Percentiles rank a stretch among this genome's conserved stretches.
These are phyloP conservation scores for Drosophila barbarae DNA, from an alignment of 2,888 invertebrate genomes.

Conservation along the genomic window DNA sequence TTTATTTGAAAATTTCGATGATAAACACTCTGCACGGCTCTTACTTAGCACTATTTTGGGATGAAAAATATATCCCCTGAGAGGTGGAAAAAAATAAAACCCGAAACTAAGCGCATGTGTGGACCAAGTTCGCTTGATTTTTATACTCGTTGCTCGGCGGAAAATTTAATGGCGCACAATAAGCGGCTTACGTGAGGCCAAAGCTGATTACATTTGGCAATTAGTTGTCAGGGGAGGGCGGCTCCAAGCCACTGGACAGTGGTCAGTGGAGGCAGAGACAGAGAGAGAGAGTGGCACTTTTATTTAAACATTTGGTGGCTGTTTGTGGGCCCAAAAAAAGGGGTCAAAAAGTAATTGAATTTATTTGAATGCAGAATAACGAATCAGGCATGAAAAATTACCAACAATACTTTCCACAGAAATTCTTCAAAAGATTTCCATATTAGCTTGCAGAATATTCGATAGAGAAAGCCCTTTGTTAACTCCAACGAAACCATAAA, in stretches of 20 bases:
- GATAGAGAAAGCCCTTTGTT: neutral
- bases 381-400: neutral
- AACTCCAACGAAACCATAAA: neutral
- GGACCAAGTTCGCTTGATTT: slow-evolving; percentile 47
- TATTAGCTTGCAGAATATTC: neutral
- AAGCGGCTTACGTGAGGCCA: slow-evolving; percentile 65
- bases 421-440: neutral
- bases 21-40: neutral
- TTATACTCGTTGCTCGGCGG: slow-evolving; percentile 49
- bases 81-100: neutral
- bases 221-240: slow-evolving; percentile 61
- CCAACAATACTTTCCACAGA: neutral
- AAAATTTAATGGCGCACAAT: slow-evolving; percentile 67
- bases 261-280: neutral
- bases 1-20: slow-evolving; percentile 13
- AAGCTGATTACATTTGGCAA: slow-evolving; percentile 73
- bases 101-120: slow-evolving; percentile 10
- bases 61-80: slow-evolving; percentile 29
- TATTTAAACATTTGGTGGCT: slow-evolving; percentile 11
- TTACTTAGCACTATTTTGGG: slow-evolving; percentile 1
- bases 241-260: slow-evolving; percentile 2
- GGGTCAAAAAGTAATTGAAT: slow-evolving; percentile 6
- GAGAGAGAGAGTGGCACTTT: slow-evolving; percentile 4
- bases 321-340: slow-evolving; percentile 5
- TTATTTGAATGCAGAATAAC: slow-evolving; percentile 6